Evolutionary conservation across 2,113 vertebrate species (phyloP).

Genomic region (Osmerus eperlanus): DNA sequence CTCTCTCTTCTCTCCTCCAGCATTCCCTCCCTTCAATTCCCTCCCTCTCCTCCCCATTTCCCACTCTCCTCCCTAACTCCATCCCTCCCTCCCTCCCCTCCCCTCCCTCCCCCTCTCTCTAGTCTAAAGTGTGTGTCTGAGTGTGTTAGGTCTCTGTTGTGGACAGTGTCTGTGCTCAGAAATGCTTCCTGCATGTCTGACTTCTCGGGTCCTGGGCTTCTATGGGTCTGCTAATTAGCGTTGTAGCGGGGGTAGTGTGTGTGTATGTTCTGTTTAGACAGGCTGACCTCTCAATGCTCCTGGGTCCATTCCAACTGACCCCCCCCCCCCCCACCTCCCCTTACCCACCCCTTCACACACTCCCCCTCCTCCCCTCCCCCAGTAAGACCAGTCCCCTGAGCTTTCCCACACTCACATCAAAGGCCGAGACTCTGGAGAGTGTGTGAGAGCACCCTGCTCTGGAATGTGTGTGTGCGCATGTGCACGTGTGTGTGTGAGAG

Average conservation of each 20-base stretch:
- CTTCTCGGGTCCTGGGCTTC: not conserved
- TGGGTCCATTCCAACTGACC: slow-evolving; percentile 39
- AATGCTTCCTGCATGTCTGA: not conserved
- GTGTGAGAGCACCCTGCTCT: slow-evolving; percentile 67
- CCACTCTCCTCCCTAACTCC: slow-evolving; percentile 5
- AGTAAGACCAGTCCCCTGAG: slow-evolving; percentile 67
- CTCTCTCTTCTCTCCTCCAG: not conserved
- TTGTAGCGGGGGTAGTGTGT: not conserved
- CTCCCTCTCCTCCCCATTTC: not conserved
- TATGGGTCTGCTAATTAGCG: slow-evolving; percentile 37
- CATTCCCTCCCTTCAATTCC: not conserved
- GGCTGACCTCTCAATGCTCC: slow-evolving; percentile 45
- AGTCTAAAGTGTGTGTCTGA: not conserved
- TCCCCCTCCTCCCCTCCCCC: slow-evolving; percentile 20
- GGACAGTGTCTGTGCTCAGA: not conserved
- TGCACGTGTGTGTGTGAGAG: slow-evolving; percentile 17
- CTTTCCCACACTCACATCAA: slow-evolving; percentile 72
- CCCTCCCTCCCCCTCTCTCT: not conserved
- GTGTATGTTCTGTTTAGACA: slow-evolving; percentile 42
- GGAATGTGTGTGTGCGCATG: slow-evolving; percentile 59
- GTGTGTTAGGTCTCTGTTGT: not conserved
- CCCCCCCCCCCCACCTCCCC: not conserved
- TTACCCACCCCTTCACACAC: not conserved
- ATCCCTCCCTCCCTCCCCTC: not conserved
- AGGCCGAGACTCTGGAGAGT: slow-evolving; percentile 62